phyloP scores from a whole-genome alignment of 1,140 invertebrate species.

The Leguminivora glycinivorella region DNA sequence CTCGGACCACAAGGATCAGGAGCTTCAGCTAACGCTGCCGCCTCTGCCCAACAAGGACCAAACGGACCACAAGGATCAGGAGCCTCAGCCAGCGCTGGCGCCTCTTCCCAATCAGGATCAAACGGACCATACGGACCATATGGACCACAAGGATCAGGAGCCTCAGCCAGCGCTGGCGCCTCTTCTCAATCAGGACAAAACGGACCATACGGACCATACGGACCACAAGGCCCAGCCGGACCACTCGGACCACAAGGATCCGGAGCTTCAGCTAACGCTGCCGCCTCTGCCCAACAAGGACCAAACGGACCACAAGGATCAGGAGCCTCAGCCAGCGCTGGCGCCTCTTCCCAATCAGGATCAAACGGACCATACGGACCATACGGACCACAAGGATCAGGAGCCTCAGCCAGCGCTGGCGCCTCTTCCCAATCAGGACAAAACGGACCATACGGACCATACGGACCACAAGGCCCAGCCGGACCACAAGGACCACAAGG shows the following conservation, averaged over 20 bases:
- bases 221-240: constrained; percentile 14
- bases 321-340: no score
- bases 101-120: no score
- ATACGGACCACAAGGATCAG: neutral
- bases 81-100: no score
- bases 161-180: neutral
- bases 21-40: neutral
- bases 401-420: neutral
- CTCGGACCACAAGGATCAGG: neutral
- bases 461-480: neutral
- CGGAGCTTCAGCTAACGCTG: constrained; percentile 22
- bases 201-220: constrained; percentile 9
- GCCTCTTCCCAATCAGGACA: neutral
- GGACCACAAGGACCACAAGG: constrained; percentile 16
- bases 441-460: constrained; percentile 1
- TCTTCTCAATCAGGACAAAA: neutral
- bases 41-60: neutral
- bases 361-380: neutral
- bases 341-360: no score
- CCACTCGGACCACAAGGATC: neutral
- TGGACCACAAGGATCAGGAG: neutral
- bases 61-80: neutral
- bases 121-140: neutral
- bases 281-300: neutral
- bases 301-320: neutral